Evolutionary conservation across 2,888 invertebrate genomes (phyloP).

Genomic region (Lordiphosa fenestrarum): DNA sequence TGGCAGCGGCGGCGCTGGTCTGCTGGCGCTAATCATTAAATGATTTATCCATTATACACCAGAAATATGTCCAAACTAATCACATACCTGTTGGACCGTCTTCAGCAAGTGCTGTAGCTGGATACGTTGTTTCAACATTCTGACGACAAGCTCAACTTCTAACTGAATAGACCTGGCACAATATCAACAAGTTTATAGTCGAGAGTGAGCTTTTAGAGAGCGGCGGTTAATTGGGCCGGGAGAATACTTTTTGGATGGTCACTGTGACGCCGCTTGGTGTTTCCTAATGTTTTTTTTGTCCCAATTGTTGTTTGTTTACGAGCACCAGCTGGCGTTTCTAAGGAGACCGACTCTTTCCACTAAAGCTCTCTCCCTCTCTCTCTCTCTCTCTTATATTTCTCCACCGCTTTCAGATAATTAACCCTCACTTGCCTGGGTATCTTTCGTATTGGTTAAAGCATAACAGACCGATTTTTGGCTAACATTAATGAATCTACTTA

Average conservation of each 20-base stretch:
- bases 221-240: background rate
- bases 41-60: background rate
- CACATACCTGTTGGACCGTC: constrained; percentile 36
- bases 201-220: constrained; percentile 4
- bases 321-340: constrained; percentile 2
- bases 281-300: background rate
- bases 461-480: too few relatives aligned
- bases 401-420: background rate
- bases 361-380: constrained; percentile 10
- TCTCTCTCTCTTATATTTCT: background rate
- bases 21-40: constrained; percentile 42
- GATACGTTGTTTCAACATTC: constrained; percentile 37
- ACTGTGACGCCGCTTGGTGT: too few relatives aligned
- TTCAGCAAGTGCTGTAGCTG: constrained; percentile 20
- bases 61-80: background rate
- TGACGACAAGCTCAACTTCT: constrained; percentile 1
- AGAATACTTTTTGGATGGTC: background rate
- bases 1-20: constrained; percentile 24
- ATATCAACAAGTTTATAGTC: background rate
- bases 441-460: too few relatives aligned
- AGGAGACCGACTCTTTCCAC: background rate
- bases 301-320: constrained; percentile 3
- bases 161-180: constrained; percentile 3
- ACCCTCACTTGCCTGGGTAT: too few relatives aligned
- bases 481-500: too few relatives aligned